These are phyloP conservation scores for Intellagama lesueurii DNA, from an alignment of 2,797 vertebrate genomes.

Conservation along the genomic window DNA sequence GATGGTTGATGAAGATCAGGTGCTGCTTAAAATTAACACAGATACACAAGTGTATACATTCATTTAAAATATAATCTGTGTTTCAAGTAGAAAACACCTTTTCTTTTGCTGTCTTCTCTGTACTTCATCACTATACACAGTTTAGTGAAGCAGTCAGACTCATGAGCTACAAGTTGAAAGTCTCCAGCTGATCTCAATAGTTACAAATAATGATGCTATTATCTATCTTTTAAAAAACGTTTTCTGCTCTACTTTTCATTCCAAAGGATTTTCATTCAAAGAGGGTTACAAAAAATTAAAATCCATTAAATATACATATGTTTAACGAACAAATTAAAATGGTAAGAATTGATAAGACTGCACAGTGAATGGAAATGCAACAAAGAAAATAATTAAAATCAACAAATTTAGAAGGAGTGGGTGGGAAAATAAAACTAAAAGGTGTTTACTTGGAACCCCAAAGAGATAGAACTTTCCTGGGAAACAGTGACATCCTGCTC, in stretches of 20 bases:
- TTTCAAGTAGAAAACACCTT: not conserved
- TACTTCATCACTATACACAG: not conserved
- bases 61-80: not conserved
- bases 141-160: no score
- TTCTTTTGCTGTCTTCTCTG: not conserved
- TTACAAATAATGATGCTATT: not conserved
- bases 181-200: not conserved
- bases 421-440: no score
- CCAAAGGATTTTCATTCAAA: not conserved
- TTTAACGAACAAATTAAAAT: not conserved
- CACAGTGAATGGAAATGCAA: not conserved
- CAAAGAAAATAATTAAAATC: no score
- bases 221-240: not conserved
- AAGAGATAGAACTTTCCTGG: not conserved
- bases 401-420: no score
- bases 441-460: no score
- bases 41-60: not conserved
- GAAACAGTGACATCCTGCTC: not conserved
- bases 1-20: conserved; percentile 12
- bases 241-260: not conserved
- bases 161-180: not conserved
- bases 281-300: not conserved
- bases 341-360: not conserved
- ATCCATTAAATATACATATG: not conserved
- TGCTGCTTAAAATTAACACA: conserved; percentile 11